Conservation (phyloP, 2,797 vertebrate genomes). For the Galaxias olidus region DNA sequence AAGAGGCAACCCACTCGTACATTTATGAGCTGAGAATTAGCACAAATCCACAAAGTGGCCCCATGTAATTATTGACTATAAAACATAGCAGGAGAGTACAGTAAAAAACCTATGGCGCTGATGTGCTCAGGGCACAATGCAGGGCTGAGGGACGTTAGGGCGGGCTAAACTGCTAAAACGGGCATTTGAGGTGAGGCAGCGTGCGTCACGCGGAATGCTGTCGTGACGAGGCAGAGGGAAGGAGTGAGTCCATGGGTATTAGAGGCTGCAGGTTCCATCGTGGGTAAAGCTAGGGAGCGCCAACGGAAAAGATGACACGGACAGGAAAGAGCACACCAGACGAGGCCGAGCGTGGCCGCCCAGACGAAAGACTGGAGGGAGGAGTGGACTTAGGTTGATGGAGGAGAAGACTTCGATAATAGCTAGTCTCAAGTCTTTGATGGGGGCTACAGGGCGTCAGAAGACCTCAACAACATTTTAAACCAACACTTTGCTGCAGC, state of each 20-base stretch:
- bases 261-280: conserved; percentile 67
- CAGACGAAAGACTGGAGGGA: conserved; percentile 63
- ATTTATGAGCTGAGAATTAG: conserved; percentile 39
- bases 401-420: conserved; percentile 51
- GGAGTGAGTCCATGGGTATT: conserved; percentile 72
- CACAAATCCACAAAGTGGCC: conserved; percentile 33
- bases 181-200: conserved; percentile 48
- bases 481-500: too few species aligned
- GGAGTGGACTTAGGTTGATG: conserved; percentile 59
- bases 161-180: conserved; percentile 39
- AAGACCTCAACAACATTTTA: conserved; percentile 33
- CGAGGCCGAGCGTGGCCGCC: conserved; percentile 35
- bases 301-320: conserved; percentile 74
- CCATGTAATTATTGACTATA: conserved; percentile 41
- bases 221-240: conserved; percentile 70
- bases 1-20: conserved; percentile 53
- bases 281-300: conserved; percentile 12
- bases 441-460: conserved; percentile 47
- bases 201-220: conserved; percentile 60
- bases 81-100: background rate
- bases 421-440: conserved; percentile 58
- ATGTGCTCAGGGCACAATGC: conserved; percentile 5
- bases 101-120: too few species aligned
- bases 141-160: conserved; percentile 27
- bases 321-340: conserved; percentile 64